Evolutionary conservation across 2,113 vertebrate species (phyloP), one percentile per base, ranked within the genome.

Genomic region (Benitochromis conjunctus): DNA sequence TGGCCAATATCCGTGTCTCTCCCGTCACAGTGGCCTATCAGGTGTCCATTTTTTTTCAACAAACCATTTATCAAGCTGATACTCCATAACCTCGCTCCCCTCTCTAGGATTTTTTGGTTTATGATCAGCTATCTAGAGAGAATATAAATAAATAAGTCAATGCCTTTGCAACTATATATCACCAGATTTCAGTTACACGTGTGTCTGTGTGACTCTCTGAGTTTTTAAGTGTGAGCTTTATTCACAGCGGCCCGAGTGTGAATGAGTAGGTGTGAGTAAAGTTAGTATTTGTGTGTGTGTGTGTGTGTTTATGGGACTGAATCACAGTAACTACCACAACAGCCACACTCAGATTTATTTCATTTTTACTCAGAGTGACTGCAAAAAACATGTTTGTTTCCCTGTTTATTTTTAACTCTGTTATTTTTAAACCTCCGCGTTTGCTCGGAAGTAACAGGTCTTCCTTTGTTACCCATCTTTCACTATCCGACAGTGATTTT

Each of bases 51-150:
- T 66, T 78, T 26, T 76, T 78, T 36, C 79, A 71, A 60, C 34
- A 2, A 54, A 46, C 60, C 87, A 91, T 94, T 92, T 86, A 84
- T 93, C 91, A 94, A 81, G 34, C 84, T n/a, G 80, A 84, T 58
- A 16, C 85, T 16, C 41, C 11, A 1, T n/a, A 12, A 31, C 48
- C 71, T 26, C 41, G 10, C 31, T 11, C 31, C 3, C 43, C 21
- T 13, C 51, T 31, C 26, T 3, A 43, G 54, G 12, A 31, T 55
- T 77, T 26, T 34, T 58, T 31, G 38, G 19, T 85, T 92, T 84
- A 89, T 41, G 53, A 83, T 80, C 79, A 86, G 86, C 71, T 74
- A 82, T 84, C 24, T 64, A 9, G 36, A 34, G 29, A 83, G 69
- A 88, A 88, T 85, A 84, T 82, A 86, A 90, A 93, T 85, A 80